Conservation (phyloP, 2,888 invertebrate genomes). For the Hanleya hanleyi region DNA sequence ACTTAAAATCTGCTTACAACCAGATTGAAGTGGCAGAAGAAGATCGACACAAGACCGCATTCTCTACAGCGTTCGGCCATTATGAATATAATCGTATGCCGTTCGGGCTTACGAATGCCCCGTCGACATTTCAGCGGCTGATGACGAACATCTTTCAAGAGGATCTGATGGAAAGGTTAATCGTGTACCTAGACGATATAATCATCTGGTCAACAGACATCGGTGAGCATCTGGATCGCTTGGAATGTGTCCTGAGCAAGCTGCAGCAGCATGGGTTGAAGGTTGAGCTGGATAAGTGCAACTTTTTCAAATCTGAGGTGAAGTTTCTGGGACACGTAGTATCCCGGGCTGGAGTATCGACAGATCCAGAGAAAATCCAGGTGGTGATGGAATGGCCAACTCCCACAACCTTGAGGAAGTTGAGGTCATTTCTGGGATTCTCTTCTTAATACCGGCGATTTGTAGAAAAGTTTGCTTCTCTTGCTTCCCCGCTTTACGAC, state of each 20-base stretch:
- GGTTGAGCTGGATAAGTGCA: constrained; percentile 29
- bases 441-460: constrained; percentile 33
- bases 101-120: constrained; percentile 15
- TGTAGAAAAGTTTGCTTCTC: constrained; percentile 20
- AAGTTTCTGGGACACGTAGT: constrained; percentile 35
- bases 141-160: constrained; percentile 28
- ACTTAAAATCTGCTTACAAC: constrained; percentile 17
- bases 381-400: constrained; percentile 25
- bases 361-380: constrained; percentile 17
- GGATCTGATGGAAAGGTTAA: constrained; percentile 13
- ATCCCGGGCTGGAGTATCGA: constrained; percentile 20
- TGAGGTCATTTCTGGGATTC: constrained; percentile 31
- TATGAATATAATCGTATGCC: no score
- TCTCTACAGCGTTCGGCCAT: constrained; percentile 25
- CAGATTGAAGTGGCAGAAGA: constrained; percentile 25
- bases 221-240: constrained; percentile 22
- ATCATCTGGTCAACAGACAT: constrained; percentile 25
- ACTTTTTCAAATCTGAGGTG: constrained; percentile 28
- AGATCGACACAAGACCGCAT: constrained; percentile 36
- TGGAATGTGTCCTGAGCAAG: constrained; percentile 22
- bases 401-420: constrained; percentile 18
- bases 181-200: constrained; percentile 25
- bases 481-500: constrained; percentile 20
- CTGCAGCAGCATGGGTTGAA: constrained; percentile 31
- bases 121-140: constrained; percentile 23